phyloP scores from a whole-genome alignment of 2,113 vertebrate species.

The Amblyornis subalaris region DNA sequence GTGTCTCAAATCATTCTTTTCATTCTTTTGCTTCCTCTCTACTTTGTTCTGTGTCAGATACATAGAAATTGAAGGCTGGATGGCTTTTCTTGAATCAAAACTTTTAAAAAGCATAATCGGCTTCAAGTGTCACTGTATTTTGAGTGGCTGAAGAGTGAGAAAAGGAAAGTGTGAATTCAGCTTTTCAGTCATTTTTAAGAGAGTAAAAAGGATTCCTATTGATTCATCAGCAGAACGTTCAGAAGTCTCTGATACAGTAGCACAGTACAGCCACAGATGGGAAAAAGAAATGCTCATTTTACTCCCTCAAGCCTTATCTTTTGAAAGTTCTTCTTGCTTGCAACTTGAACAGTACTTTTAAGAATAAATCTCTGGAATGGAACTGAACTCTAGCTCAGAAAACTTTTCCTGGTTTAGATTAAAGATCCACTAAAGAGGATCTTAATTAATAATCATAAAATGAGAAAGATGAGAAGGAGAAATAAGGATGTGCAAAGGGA shows the following conservation, averaged over 20 bases:
- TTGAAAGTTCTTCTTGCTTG: neutral
- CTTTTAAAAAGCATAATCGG: neutral
- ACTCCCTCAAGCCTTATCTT: neutral
- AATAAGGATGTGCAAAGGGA: accelerated
- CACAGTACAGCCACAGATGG: neutral
- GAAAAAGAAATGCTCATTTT: neutral
- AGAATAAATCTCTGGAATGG: neutral
- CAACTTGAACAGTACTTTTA: neutral
- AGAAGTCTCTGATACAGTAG: neutral
- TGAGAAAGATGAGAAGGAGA: neutral
- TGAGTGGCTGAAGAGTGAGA: neutral
- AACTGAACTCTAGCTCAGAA: neutral
- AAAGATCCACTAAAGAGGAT: neutral
- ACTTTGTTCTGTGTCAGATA: neutral
- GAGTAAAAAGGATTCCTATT: neutral
- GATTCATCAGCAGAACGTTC: neutral
- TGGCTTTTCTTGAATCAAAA: neutral
- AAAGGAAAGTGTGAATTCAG: neutral
- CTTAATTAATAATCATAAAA: neutral
- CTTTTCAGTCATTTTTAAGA: neutral
- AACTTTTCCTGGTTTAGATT: neutral
- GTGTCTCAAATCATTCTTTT: neutral
- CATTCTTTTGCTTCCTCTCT: neutral
- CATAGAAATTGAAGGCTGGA: neutral
- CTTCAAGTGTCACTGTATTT: neutral